phyloP scores from a whole-genome alignment of 1,140 invertebrate species.

The Ptiloglossa arizonensis region DNA sequence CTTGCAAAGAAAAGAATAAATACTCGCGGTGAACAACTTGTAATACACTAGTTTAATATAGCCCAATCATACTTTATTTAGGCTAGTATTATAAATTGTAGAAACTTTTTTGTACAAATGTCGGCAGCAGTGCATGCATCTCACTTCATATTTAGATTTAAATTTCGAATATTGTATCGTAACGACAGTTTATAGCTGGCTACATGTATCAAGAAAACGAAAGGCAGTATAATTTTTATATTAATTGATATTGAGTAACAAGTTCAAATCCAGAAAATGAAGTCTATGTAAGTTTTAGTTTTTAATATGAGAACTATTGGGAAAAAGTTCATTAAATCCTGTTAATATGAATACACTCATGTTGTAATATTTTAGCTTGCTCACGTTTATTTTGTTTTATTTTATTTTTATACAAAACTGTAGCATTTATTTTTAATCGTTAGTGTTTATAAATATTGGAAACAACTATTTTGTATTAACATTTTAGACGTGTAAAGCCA shows the following conservation, averaged over 20 bases:
- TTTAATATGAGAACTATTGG: neutral
- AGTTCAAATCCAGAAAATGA: slow-evolving; percentile 51
- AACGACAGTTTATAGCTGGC: neutral
- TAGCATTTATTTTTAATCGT: neutral
- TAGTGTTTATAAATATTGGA: neutral
- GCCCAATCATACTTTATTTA: too few species aligned
- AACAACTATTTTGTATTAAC: slow-evolving; percentile 9
- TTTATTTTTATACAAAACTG: neutral
- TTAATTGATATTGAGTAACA: neutral
- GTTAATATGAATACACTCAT: neutral
- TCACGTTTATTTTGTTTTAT: neutral
- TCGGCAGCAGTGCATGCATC: neutral
- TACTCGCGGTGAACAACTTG: too few species aligned
- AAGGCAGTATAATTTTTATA: neutral
- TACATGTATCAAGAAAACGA: neutral
- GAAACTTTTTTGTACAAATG: neutral
- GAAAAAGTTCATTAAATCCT: neutral
- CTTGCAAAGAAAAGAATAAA: too few species aligned
- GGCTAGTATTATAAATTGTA: neutral
- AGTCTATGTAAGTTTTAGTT: slow-evolving; percentile 63
- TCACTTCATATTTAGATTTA: slow-evolving; percentile 13
- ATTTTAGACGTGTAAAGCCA: slow-evolving; percentile 74
- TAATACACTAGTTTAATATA: too few species aligned
- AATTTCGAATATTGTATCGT: slow-evolving; percentile 4
- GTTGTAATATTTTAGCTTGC: neutral